A percentile compares a stretch with the other conserved stretches of the same genome.
These are phyloP conservation scores for Hirudo medicinalis DNA, from an alignment of 1,140 invertebrate species.

Conservation along the genomic window DNA sequence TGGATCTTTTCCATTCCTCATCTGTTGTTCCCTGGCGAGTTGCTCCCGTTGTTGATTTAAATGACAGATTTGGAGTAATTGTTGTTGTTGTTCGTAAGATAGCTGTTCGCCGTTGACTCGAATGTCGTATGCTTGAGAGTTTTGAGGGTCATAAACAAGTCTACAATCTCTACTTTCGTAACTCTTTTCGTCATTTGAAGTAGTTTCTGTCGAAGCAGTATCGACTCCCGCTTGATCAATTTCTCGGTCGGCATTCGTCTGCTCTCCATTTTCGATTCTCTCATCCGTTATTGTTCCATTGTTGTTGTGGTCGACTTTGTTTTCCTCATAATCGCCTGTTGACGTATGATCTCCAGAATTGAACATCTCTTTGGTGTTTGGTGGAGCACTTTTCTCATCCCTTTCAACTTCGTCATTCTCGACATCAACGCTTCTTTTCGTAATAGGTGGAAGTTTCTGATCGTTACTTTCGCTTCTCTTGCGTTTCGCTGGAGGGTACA, in stretches of 20 bases:
- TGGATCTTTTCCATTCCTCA: neutral
- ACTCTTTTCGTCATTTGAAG: neutral
- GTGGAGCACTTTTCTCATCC: too few species aligned
- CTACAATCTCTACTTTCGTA: neutral
- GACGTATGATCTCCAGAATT: too few species aligned
- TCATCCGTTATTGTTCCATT: neutral
- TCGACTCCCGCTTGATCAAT: neutral
- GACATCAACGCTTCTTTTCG: too few species aligned
- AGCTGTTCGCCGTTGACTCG: neutral
- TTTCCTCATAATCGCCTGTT: too few species aligned
- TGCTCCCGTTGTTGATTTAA: neutral
- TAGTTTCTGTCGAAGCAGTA: neutral
- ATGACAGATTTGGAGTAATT: neutral
- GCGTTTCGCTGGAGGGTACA: too few species aligned
- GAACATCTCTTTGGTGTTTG: too few species aligned
- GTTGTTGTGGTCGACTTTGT: too few species aligned
- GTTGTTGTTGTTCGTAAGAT: slow-evolving; percentile 13
- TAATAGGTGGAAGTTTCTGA: too few species aligned
- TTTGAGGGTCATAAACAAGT: neutral
- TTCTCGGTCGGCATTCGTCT: neutral
- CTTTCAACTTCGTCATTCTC: too few species aligned
- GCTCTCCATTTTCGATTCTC: neutral
- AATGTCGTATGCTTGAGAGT: neutral
- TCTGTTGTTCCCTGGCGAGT: neutral
- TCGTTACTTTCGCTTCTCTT: too few species aligned